Evolutionary conservation across 1,140 invertebrate genomes (phyloP).

Genomic region (Maconellicoccus hirsutus): DNA sequence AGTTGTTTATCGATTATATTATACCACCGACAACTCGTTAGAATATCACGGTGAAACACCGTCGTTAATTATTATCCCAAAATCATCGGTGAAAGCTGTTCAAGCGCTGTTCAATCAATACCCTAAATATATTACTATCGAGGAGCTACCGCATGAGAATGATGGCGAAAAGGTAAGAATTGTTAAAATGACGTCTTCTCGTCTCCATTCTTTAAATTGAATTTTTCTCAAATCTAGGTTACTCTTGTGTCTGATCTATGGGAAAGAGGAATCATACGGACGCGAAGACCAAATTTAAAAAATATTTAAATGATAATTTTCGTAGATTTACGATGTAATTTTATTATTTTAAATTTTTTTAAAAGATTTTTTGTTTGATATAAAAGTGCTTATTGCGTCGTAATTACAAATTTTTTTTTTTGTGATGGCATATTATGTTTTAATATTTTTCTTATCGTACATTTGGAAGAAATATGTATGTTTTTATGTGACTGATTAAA

Average conservation of each 20-base stretch:
- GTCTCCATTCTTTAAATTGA: neutral
- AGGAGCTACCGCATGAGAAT: neutral
- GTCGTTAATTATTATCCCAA: slow-evolving; percentile 41
- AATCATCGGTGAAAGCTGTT: neutral
- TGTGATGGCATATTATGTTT: too few species aligned
- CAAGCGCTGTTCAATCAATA: neutral
- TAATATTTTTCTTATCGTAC: too few species aligned
- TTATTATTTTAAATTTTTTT: too few species aligned
- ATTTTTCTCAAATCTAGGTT: slow-evolving; percentile 23
- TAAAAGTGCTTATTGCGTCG: too few species aligned
- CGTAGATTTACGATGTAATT: too few species aligned
- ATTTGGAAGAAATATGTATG: too few species aligned
- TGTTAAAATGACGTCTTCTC: too few species aligned
- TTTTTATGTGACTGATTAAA: too few species aligned
- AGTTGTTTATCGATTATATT: slow-evolving; percentile 38
- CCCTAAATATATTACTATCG: neutral
- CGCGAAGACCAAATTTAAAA: neutral
- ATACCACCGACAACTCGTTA: slow-evolving; percentile 42
- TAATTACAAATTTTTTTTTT: too few species aligned
- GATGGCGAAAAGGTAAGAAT: slow-evolving; percentile 14
- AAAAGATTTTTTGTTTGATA: too few species aligned
- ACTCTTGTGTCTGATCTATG: slow-evolving; percentile 27
- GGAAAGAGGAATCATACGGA: slow-evolving; percentile 25
- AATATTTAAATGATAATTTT: neutral
- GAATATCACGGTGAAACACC: slow-evolving; percentile 43